A percentile compares a stretch with the other conserved stretches of the same genome.
These are phyloP conservation scores for Sclerurus mexicanus DNA, from an alignment of 2,113 vertebrate genomes.

Conservation along the genomic window DNA sequence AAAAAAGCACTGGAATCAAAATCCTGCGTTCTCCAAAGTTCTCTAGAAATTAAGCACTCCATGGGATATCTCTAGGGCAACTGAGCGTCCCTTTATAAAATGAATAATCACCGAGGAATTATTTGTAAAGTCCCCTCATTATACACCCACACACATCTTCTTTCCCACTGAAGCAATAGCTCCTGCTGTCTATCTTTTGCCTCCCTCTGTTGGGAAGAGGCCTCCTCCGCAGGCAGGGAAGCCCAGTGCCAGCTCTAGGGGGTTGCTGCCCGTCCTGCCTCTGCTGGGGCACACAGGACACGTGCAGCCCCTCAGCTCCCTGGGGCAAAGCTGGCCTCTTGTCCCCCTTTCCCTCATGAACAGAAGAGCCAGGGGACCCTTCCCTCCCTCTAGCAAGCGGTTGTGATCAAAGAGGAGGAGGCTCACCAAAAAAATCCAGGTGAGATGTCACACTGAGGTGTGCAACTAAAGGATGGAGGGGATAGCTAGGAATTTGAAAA, in stretches of 20 bases:
- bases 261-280: neutral
- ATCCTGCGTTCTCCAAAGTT: neutral
- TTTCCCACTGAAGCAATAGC: neutral
- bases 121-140: constrained; percentile 27
- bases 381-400: neutral
- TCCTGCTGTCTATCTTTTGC: neutral
- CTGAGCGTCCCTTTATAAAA: neutral
- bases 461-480: neutral
- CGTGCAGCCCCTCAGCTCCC: rapidly evolving
- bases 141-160: neutral
- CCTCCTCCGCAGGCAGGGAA: neutral
- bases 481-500: neutral
- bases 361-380: neutral
- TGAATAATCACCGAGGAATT: constrained; percentile 25
- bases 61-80: neutral
- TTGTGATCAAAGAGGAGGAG: neutral
- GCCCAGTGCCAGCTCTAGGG: neutral
- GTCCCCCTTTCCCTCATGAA: rapidly evolving
- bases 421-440: neutral
- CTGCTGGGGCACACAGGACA: neutral
- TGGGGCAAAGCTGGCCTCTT: neutral
- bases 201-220: constrained; percentile 31
- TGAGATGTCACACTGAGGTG: neutral
- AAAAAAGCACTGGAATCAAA: neutral
- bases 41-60: neutral